Base-by-base conservation (phyloP, 2,888 invertebrate species). In the Antitype chi region DNA sequence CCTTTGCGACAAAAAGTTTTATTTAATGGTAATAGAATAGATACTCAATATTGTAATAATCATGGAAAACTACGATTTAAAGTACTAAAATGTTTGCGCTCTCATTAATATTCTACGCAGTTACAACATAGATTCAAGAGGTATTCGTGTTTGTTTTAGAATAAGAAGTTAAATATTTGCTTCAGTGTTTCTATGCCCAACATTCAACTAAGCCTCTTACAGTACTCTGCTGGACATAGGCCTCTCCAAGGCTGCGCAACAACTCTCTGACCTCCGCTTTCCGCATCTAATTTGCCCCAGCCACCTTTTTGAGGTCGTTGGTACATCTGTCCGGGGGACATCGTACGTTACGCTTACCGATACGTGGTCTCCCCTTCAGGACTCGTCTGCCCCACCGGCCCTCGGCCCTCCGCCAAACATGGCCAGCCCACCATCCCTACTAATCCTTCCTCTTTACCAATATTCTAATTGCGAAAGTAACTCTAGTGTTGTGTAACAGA, bases 41-140 rank as follows among this genome's bases (percentile, higher is more conserved):
- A 13, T 32, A 23, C 32, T 32, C 23, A 23, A 32, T 62, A 32
- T 32, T 62, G 28, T 52, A 9, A 52, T 9, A 28, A 67, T 32
- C 67, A 23, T 32, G 67, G 53, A 67, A 55, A 17, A 55, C 32
- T 11, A 32, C n/a, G 2, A 17, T 67, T 0, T n/a, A 6, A 1
- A 15, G 7, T 28, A 17, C 32, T n/a, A 59, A n/a, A 17, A 57
- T 59, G 8, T 68, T 59, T 68, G 57, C 32, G 32, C 7, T n/a
- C 32, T 59, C 59, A n/a, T 68, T 68, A 59, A 57, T 59, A 68
- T 68, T 68, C 59, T 25, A 38, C 59, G 59, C 59, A 38, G 68
- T 38, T 2, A 38, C 20, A 38, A 38, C 38, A 38, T 17, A 68
- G 32, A 67, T n/a, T 20, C 59, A 68, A 68, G 28, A 57, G 32